Evolutionary conservation across 2,797 vertebrate genomes (phyloP).

Genomic region (Anguilla obscura): DNA sequence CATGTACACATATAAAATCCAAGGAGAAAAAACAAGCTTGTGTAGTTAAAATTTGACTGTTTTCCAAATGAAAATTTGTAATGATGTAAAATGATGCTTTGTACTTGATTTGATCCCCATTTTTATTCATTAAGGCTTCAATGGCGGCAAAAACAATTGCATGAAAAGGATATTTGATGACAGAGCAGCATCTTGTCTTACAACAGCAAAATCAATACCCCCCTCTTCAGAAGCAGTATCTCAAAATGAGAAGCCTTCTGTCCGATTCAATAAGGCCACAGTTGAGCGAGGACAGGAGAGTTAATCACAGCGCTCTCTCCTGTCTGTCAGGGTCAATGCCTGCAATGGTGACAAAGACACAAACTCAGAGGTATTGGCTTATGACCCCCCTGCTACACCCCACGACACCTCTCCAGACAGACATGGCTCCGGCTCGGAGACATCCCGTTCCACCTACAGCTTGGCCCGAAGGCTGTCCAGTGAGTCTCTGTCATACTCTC

Average conservation of each 20-base stretch:
- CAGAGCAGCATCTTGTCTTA: background rate
- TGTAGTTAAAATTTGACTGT: background rate
- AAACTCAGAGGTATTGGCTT: conserved; percentile 67
- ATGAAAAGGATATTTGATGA: background rate
- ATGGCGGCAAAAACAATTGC: background rate
- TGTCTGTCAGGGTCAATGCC: conserved; percentile 70
- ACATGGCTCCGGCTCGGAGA: conserved; percentile 72
- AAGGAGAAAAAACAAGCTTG: background rate
- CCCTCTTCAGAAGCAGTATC: background rate
- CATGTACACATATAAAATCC: background rate
- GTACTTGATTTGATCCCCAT: background rate
- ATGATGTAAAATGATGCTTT: background rate
- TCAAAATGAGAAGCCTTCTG: background rate
- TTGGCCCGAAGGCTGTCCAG: conserved; percentile 79
- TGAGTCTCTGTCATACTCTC: conserved; percentile 56
- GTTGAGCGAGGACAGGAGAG: background rate
- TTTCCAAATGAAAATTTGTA: background rate
- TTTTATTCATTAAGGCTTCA: background rate
- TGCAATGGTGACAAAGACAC: conserved; percentile 76
- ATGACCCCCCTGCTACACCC: conserved; percentile 65
- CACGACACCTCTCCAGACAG: conserved; percentile 69
- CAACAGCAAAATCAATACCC: conserved; percentile 4
- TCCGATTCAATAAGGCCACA: conserved; percentile 12
- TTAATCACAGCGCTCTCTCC: conserved; percentile 22
- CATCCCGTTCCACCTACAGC: conserved; percentile 78